Evolutionary conservation across 2,797 vertebrate genomes (phyloP), one percentile per base, ranked within the genome.

Genomic region (Rallus crepitans): DNA sequence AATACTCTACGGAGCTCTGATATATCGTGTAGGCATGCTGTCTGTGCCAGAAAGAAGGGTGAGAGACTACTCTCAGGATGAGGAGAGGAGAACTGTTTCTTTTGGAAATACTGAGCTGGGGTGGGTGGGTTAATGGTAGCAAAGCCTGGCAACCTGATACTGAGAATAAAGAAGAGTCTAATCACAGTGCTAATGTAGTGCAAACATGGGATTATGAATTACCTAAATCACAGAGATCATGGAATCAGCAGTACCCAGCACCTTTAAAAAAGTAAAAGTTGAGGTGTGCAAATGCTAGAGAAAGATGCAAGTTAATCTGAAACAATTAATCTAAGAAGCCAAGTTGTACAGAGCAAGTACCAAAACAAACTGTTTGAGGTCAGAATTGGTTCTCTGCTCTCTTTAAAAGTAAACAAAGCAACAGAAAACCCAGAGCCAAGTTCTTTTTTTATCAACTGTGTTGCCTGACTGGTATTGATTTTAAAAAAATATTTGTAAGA

Each of bases 331-430:
- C 27, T 77, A n/a, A 65, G 45, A 52, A 69, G 20, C 6, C 33
- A 28, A 70, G 12, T 59, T 2, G 15, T 56, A 39, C 40, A 63
- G 73, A 90, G 50, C 8, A 80, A 40, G 14, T 66, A 42, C 6
- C 77, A 33, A 79, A 81, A n/a, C 19, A 66, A 75, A 24, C 11
- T 3, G 2, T 63, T 80, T 73, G 17, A 28, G 18, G 3, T 89
- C 33, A 50, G 35, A 87, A 59, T 57, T 75, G 7, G 55, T 82
- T 73, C 21, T 84, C 19, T 59, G 42, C 7, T 63, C 4, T 80
- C 15, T 82, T 95, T 40, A 60, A 40, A 80, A 40, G 30, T 83
- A 70, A 80, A 63, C 59, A 57, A 60, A 93, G 37, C 15, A 39
- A 52, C 23, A 73, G 42, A 93, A 77, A 2, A 1, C 7, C 0